These are phyloP conservation scores for Acanthurus tractus DNA, from an alignment of 2,797 vertebrate genomes.

Conservation along the genomic window DNA sequence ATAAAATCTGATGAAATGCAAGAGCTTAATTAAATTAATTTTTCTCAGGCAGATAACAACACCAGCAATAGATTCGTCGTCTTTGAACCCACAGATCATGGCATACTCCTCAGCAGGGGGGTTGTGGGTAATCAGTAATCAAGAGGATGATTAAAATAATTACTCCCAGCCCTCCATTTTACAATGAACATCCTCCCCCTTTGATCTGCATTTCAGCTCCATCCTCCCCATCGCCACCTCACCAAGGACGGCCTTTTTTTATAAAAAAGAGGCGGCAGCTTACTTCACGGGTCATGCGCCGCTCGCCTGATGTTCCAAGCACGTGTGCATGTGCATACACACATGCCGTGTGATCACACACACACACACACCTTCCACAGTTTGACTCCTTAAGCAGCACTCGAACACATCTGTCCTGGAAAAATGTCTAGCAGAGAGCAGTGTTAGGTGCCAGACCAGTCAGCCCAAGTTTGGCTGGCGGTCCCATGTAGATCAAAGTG, in stretches of 20 bases:
- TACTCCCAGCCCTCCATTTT: conserved; percentile 40
- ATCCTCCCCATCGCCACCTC: conserved; percentile 19
- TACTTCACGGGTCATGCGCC: conserved; percentile 25
- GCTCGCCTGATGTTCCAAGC: conserved; percentile 27
- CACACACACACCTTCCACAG: not conserved
- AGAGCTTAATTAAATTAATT: conserved; percentile 57
- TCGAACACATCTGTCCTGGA: conserved; percentile 52
- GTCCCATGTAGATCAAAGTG: conserved; percentile 71
- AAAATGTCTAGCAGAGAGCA: conserved; percentile 33
- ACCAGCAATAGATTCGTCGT: conserved; percentile 20
- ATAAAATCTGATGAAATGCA: conserved; percentile 47
- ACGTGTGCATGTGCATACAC: conserved; percentile 15
- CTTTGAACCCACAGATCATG: conserved; percentile 16
- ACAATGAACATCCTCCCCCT: conserved; percentile 46
- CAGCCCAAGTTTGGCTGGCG: conserved; percentile 39
- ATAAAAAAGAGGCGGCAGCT: conserved; percentile 34
- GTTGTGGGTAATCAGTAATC: conserved; percentile 54
- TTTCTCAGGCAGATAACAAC: conserved; percentile 39
- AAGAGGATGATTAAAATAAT: conserved; percentile 64
- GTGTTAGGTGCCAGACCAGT: conserved; percentile 43
- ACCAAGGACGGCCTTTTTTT: conserved; percentile 25
- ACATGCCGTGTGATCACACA: not conserved
- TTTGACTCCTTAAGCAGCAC: conserved; percentile 26
- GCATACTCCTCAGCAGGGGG: not conserved
- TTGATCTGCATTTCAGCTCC: conserved; percentile 36